phyloP scores from a whole-genome alignment of 2,113 vertebrate genomes.

The Azemiops feae region DNA sequence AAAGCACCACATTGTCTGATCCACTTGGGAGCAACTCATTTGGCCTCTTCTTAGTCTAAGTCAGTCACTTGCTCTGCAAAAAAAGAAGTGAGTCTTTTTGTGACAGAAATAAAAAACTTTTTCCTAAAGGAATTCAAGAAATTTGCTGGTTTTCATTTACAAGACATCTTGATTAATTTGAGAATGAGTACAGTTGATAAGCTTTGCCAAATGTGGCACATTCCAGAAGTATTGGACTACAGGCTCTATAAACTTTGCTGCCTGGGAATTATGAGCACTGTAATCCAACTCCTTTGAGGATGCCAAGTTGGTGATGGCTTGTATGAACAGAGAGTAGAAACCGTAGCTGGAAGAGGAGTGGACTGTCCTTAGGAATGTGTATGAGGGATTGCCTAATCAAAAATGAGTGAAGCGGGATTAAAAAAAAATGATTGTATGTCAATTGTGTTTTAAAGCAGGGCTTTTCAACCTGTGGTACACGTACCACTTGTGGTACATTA shows the following conservation, averaged over 20 bases:
- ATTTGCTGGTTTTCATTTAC: background rate
- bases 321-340: background rate
- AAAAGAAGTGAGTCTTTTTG: background rate
- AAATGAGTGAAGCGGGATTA: background rate
- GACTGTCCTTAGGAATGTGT: background rate
- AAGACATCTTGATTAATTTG: background rate
- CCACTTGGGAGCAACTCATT: background rate
- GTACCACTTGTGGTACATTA: too few species aligned
- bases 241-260: background rate
- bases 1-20: background rate
- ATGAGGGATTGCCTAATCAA: background rate
- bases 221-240: background rate
- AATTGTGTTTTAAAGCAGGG: background rate
- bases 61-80: background rate
- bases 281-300: background rate
- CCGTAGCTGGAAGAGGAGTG: background rate
- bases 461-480: too few species aligned
- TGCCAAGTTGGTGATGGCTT: background rate
- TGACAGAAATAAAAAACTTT: background rate
- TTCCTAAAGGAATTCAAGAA: background rate
- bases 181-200: background rate
- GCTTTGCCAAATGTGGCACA: background rate
- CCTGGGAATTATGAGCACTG: background rate
- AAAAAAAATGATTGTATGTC: background rate
- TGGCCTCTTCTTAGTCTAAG: background rate